phyloP scores from a whole-genome alignment of 2,797 vertebrate genomes.

The Gymnoscopelus microlampas region DNA sequence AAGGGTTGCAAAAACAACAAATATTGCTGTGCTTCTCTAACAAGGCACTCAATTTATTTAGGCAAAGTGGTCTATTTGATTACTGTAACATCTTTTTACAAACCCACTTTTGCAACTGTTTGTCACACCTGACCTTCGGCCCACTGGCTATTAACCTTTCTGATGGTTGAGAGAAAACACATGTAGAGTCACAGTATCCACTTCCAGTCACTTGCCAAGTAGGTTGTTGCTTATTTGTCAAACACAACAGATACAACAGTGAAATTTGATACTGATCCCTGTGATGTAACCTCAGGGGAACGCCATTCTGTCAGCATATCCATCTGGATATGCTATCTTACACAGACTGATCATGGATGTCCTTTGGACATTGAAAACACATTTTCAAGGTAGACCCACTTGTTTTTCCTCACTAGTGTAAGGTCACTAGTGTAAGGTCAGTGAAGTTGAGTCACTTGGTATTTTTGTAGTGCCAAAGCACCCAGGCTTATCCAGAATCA shows the following conservation, averaged over 20 bases:
- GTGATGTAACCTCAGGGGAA: conserved; percentile 26
- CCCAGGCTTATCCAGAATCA: conserved; percentile 4
- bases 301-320: conserved; percentile 28
- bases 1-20: too few species aligned
- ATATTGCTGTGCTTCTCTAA: too few species aligned
- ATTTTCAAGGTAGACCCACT: neutral
- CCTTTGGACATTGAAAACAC: conserved; percentile 34
- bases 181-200: conserved; percentile 21
- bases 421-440: conserved; percentile 22
- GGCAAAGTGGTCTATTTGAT: too few species aligned
- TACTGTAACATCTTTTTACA: too few species aligned
- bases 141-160: conserved; percentile 15
- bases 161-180: conserved; percentile 4
- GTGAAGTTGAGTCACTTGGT: conserved; percentile 21
- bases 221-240: conserved; percentile 44
- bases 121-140: too few species aligned
- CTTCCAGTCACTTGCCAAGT: conserved; percentile 41
- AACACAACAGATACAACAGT: conserved; percentile 33
- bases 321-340: neutral
- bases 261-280: conserved; percentile 43
- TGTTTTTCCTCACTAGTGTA: neutral
- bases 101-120: too few species aligned
- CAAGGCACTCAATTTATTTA: too few species aligned
- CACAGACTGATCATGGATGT: conserved; percentile 15
- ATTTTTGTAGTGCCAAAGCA: conserved; percentile 8